These are phyloP conservation scores for Protophormia terraenovae DNA, from an alignment of 2,888 invertebrate genomes.

Conservation along the genomic window DNA sequence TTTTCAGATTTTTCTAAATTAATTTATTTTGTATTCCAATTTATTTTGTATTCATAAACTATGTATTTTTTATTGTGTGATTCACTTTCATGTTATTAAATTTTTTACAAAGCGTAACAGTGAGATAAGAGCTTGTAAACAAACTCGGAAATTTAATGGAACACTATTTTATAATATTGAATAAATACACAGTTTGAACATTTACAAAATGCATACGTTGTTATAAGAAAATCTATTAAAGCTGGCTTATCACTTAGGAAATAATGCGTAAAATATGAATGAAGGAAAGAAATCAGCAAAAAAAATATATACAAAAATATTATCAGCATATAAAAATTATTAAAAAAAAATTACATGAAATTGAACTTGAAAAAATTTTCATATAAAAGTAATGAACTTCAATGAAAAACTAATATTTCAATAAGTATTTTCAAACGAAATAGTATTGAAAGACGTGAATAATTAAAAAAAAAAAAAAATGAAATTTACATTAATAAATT, in stretches of 20 bases:
- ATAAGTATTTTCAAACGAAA: constrained; percentile 46
- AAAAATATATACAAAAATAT: too few species aligned
- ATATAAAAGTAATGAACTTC: constrained; percentile 21
- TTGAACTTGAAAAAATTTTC: constrained; percentile 40
- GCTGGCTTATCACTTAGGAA: constrained; percentile 35
- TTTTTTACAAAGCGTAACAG: not conserved
- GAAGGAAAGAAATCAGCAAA: too few species aligned
- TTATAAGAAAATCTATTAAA: not conserved
- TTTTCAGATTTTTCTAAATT: too few species aligned
- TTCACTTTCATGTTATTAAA: not conserved
- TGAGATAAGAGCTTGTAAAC: not conserved
- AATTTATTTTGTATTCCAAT: too few species aligned
- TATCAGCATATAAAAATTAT: not conserved
- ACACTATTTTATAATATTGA: not conserved
- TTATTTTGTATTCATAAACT: too few species aligned
- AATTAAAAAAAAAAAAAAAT: not conserved
- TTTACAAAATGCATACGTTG: not conserved
- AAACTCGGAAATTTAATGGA: constrained; percentile 17
- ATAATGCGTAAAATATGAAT: constrained; percentile 12
- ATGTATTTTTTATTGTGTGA: too few species aligned
- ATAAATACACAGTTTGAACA: not conserved
- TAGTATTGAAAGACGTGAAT: constrained; percentile 35
- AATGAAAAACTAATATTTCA: constrained; percentile 12
- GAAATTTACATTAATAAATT: constrained; percentile 6
- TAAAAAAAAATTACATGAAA: not conserved